phyloP scores from a whole-genome alignment of 2,888 invertebrate species.

The Prosapia bicincta region DNA sequence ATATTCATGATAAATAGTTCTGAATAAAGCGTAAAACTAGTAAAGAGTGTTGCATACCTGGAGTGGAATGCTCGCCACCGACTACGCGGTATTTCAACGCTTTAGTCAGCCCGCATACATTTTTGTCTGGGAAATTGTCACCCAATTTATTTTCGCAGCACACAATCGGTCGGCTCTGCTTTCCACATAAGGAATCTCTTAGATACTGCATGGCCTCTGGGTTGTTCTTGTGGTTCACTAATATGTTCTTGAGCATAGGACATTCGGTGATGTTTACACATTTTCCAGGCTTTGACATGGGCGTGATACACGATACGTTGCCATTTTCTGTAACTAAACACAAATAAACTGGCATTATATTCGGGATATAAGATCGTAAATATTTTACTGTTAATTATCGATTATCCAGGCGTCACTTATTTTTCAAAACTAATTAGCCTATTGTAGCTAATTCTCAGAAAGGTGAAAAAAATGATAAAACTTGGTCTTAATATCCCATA shows the following conservation, averaged over 20 bases:
- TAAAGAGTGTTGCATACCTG: too few relatives aligned
- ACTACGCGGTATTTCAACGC: constrained; percentile 31
- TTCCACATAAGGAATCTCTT: constrained; percentile 64
- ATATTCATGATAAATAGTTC: too few relatives aligned
- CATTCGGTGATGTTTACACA: constrained; percentile 57
- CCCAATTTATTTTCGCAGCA: constrained; percentile 49
- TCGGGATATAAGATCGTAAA: too few relatives aligned
- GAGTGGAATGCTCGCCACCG: constrained; percentile 34
- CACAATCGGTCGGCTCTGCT: constrained; percentile 52
- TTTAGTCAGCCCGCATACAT: constrained; percentile 30
- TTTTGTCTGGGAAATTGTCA: constrained; percentile 3
- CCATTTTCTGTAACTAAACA: too few relatives aligned
- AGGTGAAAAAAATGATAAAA: too few relatives aligned
- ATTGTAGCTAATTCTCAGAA: too few relatives aligned
- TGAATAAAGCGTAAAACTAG: too few relatives aligned
- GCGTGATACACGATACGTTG: constrained; percentile 55
- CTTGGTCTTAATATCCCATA: too few relatives aligned
- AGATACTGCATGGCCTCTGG: constrained; percentile 54
- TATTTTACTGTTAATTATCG: too few relatives aligned
- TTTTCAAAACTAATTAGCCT: too few relatives aligned
- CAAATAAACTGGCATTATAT: too few relatives aligned
- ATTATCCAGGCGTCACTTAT: too few relatives aligned
- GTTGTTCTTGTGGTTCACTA: constrained; percentile 46
- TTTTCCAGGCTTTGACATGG: constrained; percentile 48
- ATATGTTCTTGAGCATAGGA: constrained; percentile 49